Conservation (phyloP, 2,888 invertebrate species). For the Clanis bilineata region DNA sequence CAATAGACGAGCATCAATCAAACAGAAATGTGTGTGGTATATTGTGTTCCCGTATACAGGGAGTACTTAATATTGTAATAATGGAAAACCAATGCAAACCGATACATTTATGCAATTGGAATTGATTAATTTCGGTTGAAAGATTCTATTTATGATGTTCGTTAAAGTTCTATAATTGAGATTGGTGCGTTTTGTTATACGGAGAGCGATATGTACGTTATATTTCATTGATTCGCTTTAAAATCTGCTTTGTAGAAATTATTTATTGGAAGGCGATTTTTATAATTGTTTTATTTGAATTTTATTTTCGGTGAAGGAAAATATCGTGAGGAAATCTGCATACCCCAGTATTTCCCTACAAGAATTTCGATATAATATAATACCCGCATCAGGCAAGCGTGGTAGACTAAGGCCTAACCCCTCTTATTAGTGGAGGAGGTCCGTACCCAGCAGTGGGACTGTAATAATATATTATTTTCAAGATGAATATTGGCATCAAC, state of each 20-base stretch:
- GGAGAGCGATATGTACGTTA: not conserved
- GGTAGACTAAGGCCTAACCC: no score
- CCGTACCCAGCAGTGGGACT: no score
- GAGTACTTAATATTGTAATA: constrained; percentile 22
- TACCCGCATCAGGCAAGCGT: no score
- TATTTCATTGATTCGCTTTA: not conserved
- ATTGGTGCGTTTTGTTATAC: not conserved
- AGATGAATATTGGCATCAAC: no score
- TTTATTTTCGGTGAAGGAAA: no score
- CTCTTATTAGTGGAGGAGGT: no score
- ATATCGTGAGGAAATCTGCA: no score
- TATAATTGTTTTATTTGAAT: not conserved
- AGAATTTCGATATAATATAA: no score
- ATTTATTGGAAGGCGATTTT: not conserved
- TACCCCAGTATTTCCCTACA: no score
- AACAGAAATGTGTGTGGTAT: constrained; percentile 17
- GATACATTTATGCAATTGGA: constrained; percentile 52
- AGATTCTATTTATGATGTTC: constrained; percentile 55
- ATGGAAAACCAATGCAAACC: constrained; percentile 5
- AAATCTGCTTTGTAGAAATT: not conserved
- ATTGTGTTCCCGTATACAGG: constrained; percentile 20
- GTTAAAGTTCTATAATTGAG: constrained; percentile 39
- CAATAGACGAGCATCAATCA: constrained; percentile 8
- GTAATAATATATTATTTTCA: not conserved
- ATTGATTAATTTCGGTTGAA: constrained; percentile 58